Conservation (phyloP, 2,888 invertebrate species). For the Lagria hirta region DNA sequence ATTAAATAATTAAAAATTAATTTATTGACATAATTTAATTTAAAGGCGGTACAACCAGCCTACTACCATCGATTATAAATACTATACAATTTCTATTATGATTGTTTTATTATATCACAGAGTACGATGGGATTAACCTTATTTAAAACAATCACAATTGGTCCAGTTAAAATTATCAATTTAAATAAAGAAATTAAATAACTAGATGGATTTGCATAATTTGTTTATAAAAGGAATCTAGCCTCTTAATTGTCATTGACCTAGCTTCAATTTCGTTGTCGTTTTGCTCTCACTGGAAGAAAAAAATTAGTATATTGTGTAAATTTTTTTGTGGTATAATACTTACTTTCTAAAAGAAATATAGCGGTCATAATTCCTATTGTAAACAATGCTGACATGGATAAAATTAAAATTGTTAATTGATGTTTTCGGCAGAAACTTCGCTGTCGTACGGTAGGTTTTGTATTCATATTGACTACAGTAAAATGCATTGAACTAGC, state of each 20-base stretch:
- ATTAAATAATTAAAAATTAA: conserved; percentile 3
- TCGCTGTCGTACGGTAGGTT: conserved; percentile 58
- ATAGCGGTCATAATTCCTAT: conserved; percentile 79
- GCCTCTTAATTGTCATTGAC: conserved; percentile 5
- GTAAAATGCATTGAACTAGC: conserved; percentile 88
- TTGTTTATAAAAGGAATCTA: conserved; percentile 3
- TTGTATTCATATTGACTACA: conserved; percentile 71
- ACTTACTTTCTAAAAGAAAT: conserved; percentile 83
- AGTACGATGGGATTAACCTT: conserved; percentile 31
- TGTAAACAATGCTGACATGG: conserved; percentile 80
- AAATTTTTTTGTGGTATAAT: background rate
- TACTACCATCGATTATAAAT: conserved; percentile 34
- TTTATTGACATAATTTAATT: conserved; percentile 32
- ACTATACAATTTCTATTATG: conserved; percentile 31
- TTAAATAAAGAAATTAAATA: conserved; percentile 18
- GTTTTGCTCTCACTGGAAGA: conserved; percentile 49
- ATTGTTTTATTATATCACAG: conserved; percentile 42
- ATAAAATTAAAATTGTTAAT: conserved; percentile 77
- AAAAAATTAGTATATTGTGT: conserved; percentile 6
- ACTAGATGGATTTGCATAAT: conserved; percentile 22
- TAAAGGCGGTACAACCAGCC: conserved; percentile 26
- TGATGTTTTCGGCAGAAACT: conserved; percentile 77
- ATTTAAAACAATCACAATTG: conserved; percentile 30
- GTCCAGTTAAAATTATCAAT: conserved; percentile 22
- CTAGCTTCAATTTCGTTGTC: conserved; percentile 39